Conservation (phyloP, 2,797 vertebrate genomes). For the Hephaestus fuliginosus region DNA sequence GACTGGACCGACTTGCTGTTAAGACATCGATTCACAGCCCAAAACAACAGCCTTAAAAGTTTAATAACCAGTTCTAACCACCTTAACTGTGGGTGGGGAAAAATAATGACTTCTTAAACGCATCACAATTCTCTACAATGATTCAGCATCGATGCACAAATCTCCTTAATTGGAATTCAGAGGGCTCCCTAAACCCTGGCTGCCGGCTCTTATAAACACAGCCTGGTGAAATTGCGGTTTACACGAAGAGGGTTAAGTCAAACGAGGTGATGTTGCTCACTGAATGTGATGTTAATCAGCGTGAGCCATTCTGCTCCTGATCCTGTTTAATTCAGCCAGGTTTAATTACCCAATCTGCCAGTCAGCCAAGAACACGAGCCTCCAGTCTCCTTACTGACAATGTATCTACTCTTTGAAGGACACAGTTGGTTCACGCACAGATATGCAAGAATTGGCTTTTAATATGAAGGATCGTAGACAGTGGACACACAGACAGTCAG, state of each 20-base stretch:
- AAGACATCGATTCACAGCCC: background rate
- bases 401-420: background rate
- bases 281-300: constrained; percentile 34
- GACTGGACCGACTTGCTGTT: too few species aligned
- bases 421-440: background rate
- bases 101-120: constrained; percentile 49
- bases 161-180: constrained; percentile 55
- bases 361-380: constrained; percentile 25
- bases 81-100: constrained; percentile 10
- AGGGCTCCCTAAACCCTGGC: constrained; percentile 31
- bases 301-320: constrained; percentile 15
- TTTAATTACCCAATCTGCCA: constrained; percentile 33
- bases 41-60: constrained; percentile 14
- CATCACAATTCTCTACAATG: constrained; percentile 28
- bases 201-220: constrained; percentile 34
- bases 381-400: background rate
- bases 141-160: constrained; percentile 39
- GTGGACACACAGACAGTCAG: background rate
- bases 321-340: constrained; percentile 35
- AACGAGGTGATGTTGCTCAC: constrained; percentile 39
- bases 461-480: background rate
- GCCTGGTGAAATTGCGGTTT: constrained; percentile 48
- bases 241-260: constrained; percentile 31
- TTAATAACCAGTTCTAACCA: constrained; percentile 26
- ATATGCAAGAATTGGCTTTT: background rate